Conservation (phyloP, 2,888 invertebrate genomes). For the Dicranocentrus wangi region DNA sequence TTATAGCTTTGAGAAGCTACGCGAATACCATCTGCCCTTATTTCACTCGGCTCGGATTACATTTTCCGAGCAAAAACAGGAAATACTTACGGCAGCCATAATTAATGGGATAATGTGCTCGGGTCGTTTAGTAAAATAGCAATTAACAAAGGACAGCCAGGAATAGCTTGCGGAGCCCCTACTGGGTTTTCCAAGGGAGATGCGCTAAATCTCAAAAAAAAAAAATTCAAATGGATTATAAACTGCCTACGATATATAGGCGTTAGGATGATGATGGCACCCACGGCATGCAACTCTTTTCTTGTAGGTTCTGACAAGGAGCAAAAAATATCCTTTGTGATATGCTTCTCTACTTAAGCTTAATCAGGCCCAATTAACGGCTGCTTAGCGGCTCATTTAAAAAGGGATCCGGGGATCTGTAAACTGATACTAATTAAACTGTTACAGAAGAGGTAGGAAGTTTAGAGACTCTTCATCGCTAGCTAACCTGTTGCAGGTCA, state of each 20-base stretch:
- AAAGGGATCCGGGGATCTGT: conserved; percentile 24
- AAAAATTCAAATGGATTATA: too few relatives aligned
- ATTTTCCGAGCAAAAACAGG: conserved; percentile 29
- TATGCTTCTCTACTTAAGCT: conserved; percentile 1
- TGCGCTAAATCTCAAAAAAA: too few relatives aligned
- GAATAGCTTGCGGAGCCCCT: neutral
- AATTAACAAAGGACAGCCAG: conserved; percentile 46
- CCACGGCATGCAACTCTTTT: too few relatives aligned
- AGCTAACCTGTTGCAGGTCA: neutral
- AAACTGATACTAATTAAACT: conserved; percentile 53
- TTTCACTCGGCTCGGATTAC: neutral
- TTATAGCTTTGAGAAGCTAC: neutral
- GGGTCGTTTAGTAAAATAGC: conserved; percentile 37
- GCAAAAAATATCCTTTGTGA: neutral
- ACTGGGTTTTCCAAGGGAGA: neutral
- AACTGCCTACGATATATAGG: too few relatives aligned
- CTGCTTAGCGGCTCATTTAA: conserved; percentile 52
- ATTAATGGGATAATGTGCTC: conserved; percentile 43
- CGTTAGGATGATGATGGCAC: too few relatives aligned
- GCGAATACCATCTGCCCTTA: conserved; percentile 15
- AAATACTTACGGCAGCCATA: conserved; percentile 37
- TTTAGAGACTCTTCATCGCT: neutral
- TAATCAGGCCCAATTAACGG: conserved; percentile 49
- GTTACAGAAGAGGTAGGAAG: neutral
- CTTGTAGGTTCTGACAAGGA: too few relatives aligned